Evolutionary conservation across 1,140 invertebrate species (phyloP), one percentile per base, ranked within the genome.

Genomic region (Solenopsis invicta): DNA sequence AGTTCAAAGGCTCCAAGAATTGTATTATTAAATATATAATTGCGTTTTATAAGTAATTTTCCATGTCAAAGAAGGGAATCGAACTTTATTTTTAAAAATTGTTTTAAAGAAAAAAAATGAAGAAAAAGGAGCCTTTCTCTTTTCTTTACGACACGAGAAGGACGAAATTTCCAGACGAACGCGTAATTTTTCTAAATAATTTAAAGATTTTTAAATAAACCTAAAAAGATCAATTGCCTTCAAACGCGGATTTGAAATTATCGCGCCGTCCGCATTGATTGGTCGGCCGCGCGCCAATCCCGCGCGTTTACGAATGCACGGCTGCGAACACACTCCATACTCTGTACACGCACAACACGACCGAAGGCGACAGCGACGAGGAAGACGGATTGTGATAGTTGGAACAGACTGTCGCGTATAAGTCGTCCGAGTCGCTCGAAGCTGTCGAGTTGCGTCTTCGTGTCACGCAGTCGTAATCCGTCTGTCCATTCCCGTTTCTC

Each of bases 401-500:
- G 88, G 48, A 64, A 50, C n/a, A 56, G 29, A 2, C 29, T 16
- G 29, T 41, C 50, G 69, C 50, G 62, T 34, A 54, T 89, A 86
- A 89, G 78, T 88, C 29, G n/a, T 82, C 50, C 10, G 21, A 86
- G 75, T 89, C 37, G 56, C 4, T 37, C 50, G 67, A 21, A 87
- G 48, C 71, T 41, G 6, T 61, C 41, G 12, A 69, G 41, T n/a
- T 5, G 29, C 34, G 34, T 66, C 18, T 29, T 2, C 45, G 50
- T 4, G 16, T 81, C 24, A 34, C 56, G 37, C 24, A 76, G 48
- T 77, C 21, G 37, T 45, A 6, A 77, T 78, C 5, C 13, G 21
- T 61, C 37, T 54, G 74, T 45, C 34, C 13, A 18, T 37, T 29
- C 2, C 37, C 21, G n/a, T 45, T 24, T 50, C 5, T 29, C 24